Evolutionary conservation across 2,888 invertebrate genomes (phyloP), one percentile per base, ranked within the genome.

Genomic region (Chymomyza procnemis): DNA sequence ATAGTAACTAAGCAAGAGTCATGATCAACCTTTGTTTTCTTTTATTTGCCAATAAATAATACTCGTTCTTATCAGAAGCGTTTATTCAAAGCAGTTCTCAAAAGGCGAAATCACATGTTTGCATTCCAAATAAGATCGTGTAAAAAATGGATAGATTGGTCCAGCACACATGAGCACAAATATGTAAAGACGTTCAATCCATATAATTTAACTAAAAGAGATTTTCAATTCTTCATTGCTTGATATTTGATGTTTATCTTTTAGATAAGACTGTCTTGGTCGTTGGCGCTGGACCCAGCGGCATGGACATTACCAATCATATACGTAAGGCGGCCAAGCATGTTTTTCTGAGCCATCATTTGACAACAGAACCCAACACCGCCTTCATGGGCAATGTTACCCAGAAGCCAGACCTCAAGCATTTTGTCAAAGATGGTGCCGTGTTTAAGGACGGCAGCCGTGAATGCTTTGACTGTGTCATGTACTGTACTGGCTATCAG

Each of bases 281-380:
- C 12, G 92, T 97, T 21, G 97, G 97, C 1, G 97, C 96, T 0
- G 96, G 96, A 0, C 95, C 97, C 21, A 97, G 97, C 0, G 98
- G 97, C 58, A 92, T 95, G 90, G 96, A 96, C 89, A 93, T 96
- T 60, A 93, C 95, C 0, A 88, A 94, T 60, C 95, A 95, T 80
- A 92, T 95, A 61, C 93, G 95, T 48, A 89, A 92, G 69, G 92
- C 93, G 4, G 94, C 95, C 0, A 82, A 91, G 67, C 80, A 92
- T 90, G 94, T 95, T 14, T 92, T 94, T 69, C 92, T 95, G 46
- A 95, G 95, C 84, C 95, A 95, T 88, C 95, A 95, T 81, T 90
- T 93, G 46, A 92, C 93, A 12, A 64, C 71, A 4, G 50, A 76
- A 1, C 91, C 75, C 1, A 92, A 91, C 59, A 94, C 94, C 0